Conservation (phyloP, 2,113 vertebrate genomes). For the Lepisosteus oculatus region DNA sequence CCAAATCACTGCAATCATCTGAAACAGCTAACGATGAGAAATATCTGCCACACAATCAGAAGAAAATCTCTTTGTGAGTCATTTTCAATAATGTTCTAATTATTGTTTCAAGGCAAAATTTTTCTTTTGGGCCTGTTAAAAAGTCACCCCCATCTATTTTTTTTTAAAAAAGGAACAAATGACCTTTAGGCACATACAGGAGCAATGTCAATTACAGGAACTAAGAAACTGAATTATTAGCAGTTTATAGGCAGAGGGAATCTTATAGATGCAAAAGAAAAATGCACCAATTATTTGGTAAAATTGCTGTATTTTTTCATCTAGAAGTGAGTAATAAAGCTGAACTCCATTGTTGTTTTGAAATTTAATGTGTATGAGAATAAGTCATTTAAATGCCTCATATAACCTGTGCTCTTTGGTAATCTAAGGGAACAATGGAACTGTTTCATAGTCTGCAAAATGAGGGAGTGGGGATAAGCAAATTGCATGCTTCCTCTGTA, state of each 20-base stretch:
- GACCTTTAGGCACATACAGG: conserved; percentile 69
- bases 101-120: conserved; percentile 34
- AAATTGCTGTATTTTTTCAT: conserved; percentile 72
- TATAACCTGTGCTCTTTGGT: conserved; percentile 47
- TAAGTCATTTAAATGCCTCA: conserved; percentile 50
- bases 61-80: conserved; percentile 28
- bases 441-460: conserved; percentile 26
- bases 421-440: conserved; percentile 58
- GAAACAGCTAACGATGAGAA: conserved; percentile 62
- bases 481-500: neutral
- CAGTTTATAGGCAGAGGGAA: conserved; percentile 55
- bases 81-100: conserved; percentile 28
- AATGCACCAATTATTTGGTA: conserved; percentile 76
- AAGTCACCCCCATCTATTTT: conserved; percentile 47
- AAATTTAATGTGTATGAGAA: conserved; percentile 36
- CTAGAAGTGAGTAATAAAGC: conserved; percentile 34
- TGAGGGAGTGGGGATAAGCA: neutral
- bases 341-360: conserved; percentile 45
- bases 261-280: conserved; percentile 66
- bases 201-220: conserved; percentile 72
- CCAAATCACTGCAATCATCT: conserved; percentile 69
- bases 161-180: conserved; percentile 64
- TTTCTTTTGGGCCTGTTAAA: conserved; percentile 25
- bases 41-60: conserved; percentile 58
- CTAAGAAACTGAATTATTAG: conserved; percentile 76